Base-by-base conservation (phyloP, 1,140 invertebrate genomes). In the Lithobius niger region DNA sequence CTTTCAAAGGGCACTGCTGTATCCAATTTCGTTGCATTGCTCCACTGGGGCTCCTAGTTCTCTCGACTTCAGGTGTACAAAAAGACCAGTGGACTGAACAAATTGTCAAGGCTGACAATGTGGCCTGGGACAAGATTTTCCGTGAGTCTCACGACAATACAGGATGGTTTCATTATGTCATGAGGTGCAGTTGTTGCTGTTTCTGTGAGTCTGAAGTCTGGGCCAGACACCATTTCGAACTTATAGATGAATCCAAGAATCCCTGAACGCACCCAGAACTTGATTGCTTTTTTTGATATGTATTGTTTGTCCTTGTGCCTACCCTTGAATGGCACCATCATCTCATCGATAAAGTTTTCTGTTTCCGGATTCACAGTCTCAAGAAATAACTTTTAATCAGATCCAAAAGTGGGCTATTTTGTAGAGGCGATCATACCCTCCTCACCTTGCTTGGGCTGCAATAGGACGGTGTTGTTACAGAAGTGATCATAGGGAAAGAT, bases 241-340 rank as follows among this genome's bases (percentile, higher is more conserved):
- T 47, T n/a, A 40, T 18, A 47, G 22, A 47, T 47, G 45, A 6
- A 47, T 24, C 45, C 45, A 19, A 36, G 31, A 10, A 6, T 10
- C 31, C 6, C 6, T 6, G 31, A 10, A n/a, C 31, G n/a, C 31
- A 36, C n/a, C 31, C 31, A 36, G 31, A 36, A 51, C 49, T 51
- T 51, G 25, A 51, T 27, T 4, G 49, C 4, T 22, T 51, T 51
- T 10, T 51, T 27, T 27, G n/a, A 4, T 26, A 51, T 51, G 27
- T 36, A 51, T 31, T 51, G 49, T 19, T 51, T 51, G 6, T 27
- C 25, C n/a, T 21, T 31, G 13, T 21, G 25, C 18, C 27, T 18
- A 19, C 49, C 49, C 25, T 51, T 51, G 25, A 51, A 51, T 31
- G 49, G 24, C n/a, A 51, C 25, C 49, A 51, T 51, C 49, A 51